These are phyloP conservation scores for Haplotaxodon microlepis DNA, from an alignment of 2,113 vertebrate genomes.

Conservation along the genomic window DNA sequence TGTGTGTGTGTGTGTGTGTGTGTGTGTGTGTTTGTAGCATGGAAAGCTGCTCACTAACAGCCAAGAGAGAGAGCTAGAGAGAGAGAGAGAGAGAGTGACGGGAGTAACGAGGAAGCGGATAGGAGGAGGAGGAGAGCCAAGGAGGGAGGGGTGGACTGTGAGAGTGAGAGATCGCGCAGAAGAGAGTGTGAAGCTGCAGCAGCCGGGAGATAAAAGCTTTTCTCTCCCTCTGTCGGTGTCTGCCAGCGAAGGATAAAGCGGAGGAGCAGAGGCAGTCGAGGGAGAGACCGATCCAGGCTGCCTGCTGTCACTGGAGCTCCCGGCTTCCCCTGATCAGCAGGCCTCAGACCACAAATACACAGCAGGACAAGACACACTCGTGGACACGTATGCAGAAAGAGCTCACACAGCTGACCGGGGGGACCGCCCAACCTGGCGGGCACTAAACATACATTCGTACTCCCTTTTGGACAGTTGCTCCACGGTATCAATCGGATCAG, in stretches of 20 bases:
- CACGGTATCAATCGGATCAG: conserved; percentile 54
- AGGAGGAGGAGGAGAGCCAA: conserved; percentile 51
- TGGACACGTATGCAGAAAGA: conserved; percentile 15
- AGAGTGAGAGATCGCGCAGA: conserved; percentile 53
- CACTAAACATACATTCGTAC: not conserved
- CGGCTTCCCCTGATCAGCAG: conserved; percentile 48
- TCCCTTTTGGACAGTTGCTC: not conserved
- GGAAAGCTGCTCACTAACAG: conserved; percentile 36
- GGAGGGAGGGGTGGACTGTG: conserved; percentile 53
- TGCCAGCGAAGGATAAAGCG: conserved; percentile 44
- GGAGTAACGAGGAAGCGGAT: conserved; percentile 38
- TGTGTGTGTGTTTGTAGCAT: conserved; percentile 7
- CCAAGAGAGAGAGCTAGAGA: not conserved
- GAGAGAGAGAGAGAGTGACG: not conserved
- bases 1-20: not conserved
- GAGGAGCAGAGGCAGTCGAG: conserved; percentile 13
- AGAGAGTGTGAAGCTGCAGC: conserved; percentile 70
- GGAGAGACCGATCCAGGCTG: conserved; percentile 31
- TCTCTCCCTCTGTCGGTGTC: conserved; percentile 41
- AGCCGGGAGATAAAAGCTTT: conserved; percentile 66
- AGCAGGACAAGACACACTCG: conserved; percentile 3
- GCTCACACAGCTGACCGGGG: conserved; percentile 34
- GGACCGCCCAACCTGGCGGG: conserved; percentile 26
- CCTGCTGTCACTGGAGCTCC: conserved; percentile 44
- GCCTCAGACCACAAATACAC: conserved; percentile 31